Evolutionary conservation across 2,113 vertebrate species (phyloP), one percentile per base, ranked within the genome.

Genomic region (Nibea coibor): DNA sequence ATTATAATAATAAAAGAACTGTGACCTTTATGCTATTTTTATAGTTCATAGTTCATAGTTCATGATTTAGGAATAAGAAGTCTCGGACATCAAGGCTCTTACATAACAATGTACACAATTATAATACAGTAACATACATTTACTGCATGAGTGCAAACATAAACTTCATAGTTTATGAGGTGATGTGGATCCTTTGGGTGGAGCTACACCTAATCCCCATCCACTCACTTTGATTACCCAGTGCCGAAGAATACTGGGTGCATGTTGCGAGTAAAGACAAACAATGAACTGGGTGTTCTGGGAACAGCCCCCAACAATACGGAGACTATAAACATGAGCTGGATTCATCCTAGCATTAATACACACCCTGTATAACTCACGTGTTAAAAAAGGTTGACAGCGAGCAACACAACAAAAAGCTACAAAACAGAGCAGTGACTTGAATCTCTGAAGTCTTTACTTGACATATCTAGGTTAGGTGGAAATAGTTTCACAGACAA

Each of bases 171-270:
- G 20, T 79, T 74, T 65, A 57, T 6, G 17, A 47, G 17, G 68
- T 24, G 31, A 47, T 51, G 45, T 48, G 53, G 58, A 71, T 66
- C 16, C 2, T 67, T 31, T 61, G 57, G 28, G 42, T 70, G n/a
- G 42, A 66, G 65, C 63, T 42, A 53, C 28, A 63, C 54, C 24
- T 12, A 9, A 47, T 78, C 45, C 63, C 22, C 26, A 22, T 75
- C 45, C 8, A 78, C 50, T 82, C 45, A 48, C 22, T 62, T 54
- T 80, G 35, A 86, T 72, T 84, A 79, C 20, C 50, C 14, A 26
- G 8, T 54, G 35, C 11, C 22, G 53, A 17, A 59, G n/a, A 53
- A 68, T 2, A 12, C 31, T 63, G 57, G 64, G 22, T 12, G 12
- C 24, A 58, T 35, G 63, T 47, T 53, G 31, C 57, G 26, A 63